Percentiles rank a stretch among this genome's conserved stretches.
phyloP scores from a whole-genome alignment of 2,888 invertebrate genomes.

The Pediacus dermestoides region DNA sequence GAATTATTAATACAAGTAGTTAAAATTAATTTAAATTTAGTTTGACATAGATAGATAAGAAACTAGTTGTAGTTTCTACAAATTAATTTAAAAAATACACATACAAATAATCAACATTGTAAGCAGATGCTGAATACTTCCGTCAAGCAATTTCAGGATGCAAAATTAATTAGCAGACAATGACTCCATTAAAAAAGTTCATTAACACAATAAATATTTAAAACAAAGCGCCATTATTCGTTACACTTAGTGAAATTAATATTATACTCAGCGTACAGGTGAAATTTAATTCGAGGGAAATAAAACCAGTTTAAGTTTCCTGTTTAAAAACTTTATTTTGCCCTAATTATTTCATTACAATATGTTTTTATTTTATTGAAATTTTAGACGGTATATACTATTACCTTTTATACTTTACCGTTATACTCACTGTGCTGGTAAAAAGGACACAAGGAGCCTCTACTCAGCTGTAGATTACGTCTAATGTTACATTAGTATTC shows the following conservation, averaged over 20 bases:
- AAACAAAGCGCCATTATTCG: slow-evolving; percentile 16
- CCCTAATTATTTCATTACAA: slow-evolving; percentile 28
- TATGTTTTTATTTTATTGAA: slow-evolving; percentile 22
- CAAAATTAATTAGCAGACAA: too few relatives aligned
- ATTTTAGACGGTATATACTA: slow-evolving; percentile 20
- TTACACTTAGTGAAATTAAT: slow-evolving; percentile 27
- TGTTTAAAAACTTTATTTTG: slow-evolving; percentile 30
- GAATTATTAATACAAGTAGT: too few relatives aligned
- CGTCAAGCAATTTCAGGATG: too few relatives aligned
- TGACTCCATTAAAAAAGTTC: slow-evolving; percentile 12
- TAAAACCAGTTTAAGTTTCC: slow-evolving; percentile 33
- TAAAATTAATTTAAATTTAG: too few relatives aligned
- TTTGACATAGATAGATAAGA: too few relatives aligned
- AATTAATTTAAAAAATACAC: too few relatives aligned
- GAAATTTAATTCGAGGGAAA: slow-evolving; percentile 30
- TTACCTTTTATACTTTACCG: slow-evolving; percentile 15
- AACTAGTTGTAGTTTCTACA: too few relatives aligned
- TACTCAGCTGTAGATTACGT: too few relatives aligned
- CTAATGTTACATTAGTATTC: too few relatives aligned
- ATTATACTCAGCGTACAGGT: slow-evolving; percentile 28
- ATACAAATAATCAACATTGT: too few relatives aligned
- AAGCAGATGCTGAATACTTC: too few relatives aligned
- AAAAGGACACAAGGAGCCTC: slow-evolving; percentile 9
- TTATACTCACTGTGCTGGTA: slow-evolving; percentile 10
- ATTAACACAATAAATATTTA: slow-evolving; percentile 16